A percentile compares a stretch with the other conserved stretches of the same genome.
Conservation (phyloP, 2,113 vertebrate species). For the Drymodes brunneopygia region DNA sequence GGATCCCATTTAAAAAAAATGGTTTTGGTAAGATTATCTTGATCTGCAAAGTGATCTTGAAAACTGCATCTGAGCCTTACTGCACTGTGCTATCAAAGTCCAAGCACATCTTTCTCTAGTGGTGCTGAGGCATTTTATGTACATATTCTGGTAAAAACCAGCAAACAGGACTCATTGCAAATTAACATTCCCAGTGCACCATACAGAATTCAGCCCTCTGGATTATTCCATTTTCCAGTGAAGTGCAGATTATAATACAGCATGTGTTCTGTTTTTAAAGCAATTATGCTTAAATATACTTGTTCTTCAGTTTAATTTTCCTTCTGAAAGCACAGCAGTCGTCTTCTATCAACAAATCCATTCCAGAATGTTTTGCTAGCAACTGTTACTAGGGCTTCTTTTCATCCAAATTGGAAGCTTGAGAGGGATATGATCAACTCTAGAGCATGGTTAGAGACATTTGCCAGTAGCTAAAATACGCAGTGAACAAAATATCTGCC, state of each 20-base stretch:
- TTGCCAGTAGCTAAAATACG: slow-evolving; percentile 35
- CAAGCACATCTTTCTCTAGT: not conserved
- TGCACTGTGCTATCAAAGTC: not conserved
- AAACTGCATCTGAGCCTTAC: not conserved
- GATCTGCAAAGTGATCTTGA: not conserved
- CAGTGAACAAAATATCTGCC: not conserved
- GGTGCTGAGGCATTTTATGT: not conserved
- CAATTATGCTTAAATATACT: slow-evolving; percentile 60
- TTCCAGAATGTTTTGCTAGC: slow-evolving; percentile 55
- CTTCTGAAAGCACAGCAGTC: slow-evolving; percentile 48
- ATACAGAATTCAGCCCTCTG: not conserved
- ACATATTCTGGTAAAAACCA: not conserved
- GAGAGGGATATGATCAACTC: not conserved
- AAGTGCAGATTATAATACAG: not conserved
- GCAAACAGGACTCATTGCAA: not conserved
- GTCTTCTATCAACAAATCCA: slow-evolving; percentile 45
- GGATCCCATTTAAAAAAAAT: not conserved
- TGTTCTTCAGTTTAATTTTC: slow-evolving; percentile 47
- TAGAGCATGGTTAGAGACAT: not conserved
- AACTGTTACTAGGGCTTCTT: slow-evolving; percentile 5
- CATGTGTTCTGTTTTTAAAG: slow-evolving; percentile 48
- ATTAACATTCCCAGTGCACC: not conserved
- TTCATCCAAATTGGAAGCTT: not conserved
- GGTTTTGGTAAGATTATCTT: not conserved
- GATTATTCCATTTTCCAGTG: slow-evolving; percentile 50